Evolutionary conservation across 2,797 vertebrate genomes (phyloP).

Genomic region (Danio aesculapii): DNA sequence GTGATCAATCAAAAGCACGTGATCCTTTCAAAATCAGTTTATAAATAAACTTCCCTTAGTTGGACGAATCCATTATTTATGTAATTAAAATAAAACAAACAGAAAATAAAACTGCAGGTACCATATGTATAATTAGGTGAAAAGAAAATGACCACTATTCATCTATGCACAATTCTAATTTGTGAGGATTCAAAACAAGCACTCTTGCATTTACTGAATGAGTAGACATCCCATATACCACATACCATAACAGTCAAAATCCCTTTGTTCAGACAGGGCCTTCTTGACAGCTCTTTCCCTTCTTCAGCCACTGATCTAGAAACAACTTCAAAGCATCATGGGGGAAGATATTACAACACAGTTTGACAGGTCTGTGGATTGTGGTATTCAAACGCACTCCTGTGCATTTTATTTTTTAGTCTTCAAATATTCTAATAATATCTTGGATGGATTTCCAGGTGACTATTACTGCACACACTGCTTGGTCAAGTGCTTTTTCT

Average conservation of each 20-base stretch:
- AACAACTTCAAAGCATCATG: slow-evolving; percentile 24
- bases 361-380: neutral
- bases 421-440: neutral
- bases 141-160: neutral
- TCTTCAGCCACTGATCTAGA: slow-evolving; percentile 22
- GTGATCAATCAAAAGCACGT: too few relatives aligned
- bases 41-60: neutral
- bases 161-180: neutral
- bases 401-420: neutral
- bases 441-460: neutral
- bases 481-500: slow-evolving; percentile 7
- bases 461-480: neutral
- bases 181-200: neutral
- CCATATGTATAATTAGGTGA: too few relatives aligned
- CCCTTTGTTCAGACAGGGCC: too few relatives aligned
- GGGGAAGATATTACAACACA: neutral
- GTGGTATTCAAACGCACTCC: neutral
- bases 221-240: neutral
- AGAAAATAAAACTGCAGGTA: too few relatives aligned
- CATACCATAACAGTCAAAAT: too few relatives aligned
- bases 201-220: neutral
- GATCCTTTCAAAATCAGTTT: too few relatives aligned
- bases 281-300: neutral
- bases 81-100: too few relatives aligned
- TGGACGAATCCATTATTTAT: neutral